These are phyloP conservation scores for Hedychridium roseum DNA, from an alignment of 2,888 invertebrate genomes.

Conservation along the genomic window DNA sequence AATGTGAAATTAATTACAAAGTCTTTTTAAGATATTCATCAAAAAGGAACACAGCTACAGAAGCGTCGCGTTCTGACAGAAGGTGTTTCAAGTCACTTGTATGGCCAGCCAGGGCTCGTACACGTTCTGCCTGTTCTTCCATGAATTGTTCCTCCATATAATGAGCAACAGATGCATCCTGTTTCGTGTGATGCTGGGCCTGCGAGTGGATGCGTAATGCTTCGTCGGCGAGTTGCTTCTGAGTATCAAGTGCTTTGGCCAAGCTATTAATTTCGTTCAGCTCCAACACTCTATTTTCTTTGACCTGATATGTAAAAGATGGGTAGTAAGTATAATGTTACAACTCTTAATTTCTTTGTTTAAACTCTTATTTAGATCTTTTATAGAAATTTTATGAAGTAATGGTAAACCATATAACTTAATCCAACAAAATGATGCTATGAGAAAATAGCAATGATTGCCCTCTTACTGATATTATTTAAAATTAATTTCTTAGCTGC, in stretches of 20 bases:
- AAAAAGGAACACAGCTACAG: slow-evolving; percentile 76
- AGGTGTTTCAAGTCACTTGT: slow-evolving; percentile 76
- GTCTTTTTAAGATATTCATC: slow-evolving; percentile 69
- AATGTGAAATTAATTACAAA: slow-evolving; percentile 43
- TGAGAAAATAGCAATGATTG: no score
- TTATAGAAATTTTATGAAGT: no score
- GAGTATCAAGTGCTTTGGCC: slow-evolving; percentile 77
- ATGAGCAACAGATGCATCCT: slow-evolving; percentile 68
- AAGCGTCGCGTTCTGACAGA: slow-evolving; percentile 68
- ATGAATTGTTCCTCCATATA: slow-evolving; percentile 82
- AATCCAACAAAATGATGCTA: no score
- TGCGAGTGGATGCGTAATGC: slow-evolving; percentile 75
- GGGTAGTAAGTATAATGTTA: no score
- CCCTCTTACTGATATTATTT: no score
- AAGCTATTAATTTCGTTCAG: slow-evolving; percentile 76
- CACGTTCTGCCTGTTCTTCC: slow-evolving; percentile 72
- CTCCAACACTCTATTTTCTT: slow-evolving; percentile 63
- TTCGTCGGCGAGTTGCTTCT: slow-evolving; percentile 75
- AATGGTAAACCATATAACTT: no score
- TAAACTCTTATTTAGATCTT: no score
- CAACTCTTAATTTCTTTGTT: no score
- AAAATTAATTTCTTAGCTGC: no score
- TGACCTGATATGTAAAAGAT: no score
- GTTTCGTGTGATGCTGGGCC: slow-evolving; percentile 73
- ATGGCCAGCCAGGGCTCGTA: slow-evolving; percentile 78